Percentiles rank a stretch among this genome's conserved stretches.
These are phyloP conservation scores for Latheticus oryzae DNA, from an alignment of 2,888 invertebrate genomes.

Conservation along the genomic window DNA sequence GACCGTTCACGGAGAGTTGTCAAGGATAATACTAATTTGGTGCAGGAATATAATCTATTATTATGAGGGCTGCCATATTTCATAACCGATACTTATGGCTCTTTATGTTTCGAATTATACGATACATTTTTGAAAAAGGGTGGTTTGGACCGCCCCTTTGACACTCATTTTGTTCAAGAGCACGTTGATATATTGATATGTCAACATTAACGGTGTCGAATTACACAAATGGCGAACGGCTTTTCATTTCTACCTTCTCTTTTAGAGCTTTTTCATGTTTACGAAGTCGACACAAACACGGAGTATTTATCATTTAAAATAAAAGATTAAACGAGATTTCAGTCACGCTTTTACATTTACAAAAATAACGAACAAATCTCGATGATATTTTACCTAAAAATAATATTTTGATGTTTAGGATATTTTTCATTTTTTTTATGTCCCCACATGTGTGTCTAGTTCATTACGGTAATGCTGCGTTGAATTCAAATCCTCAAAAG, in stretches of 20 bases:
- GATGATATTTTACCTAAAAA: too few relatives aligned
- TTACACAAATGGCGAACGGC: constrained; percentile 42
- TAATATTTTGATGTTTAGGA: too few relatives aligned
- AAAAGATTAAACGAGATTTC: too few relatives aligned
- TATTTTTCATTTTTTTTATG: too few relatives aligned
- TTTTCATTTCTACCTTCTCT: constrained; percentile 22
- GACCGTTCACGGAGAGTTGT: constrained; percentile 61
- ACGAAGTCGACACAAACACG: constrained; percentile 4
- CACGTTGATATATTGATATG: constrained; percentile 59
- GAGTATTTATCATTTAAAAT: constrained; percentile 22
- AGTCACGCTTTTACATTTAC: too few relatives aligned
- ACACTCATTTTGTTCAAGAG: constrained; percentile 51
- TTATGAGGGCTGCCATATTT: constrained; percentile 58
- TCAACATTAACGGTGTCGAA: constrained; percentile 45
- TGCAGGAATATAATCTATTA: constrained; percentile 58
- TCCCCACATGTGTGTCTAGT: too few relatives aligned
- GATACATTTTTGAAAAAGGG: constrained; percentile 55
- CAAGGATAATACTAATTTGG: constrained; percentile 63
- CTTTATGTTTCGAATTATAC: constrained; percentile 51
- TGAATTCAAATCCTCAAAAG: too few relatives aligned
- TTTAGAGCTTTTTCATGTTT: constrained; percentile 21
- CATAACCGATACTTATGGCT: constrained; percentile 58
- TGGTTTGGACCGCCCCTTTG: constrained; percentile 42
- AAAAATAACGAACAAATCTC: too few relatives aligned
- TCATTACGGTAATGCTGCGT: too few relatives aligned